Conservation (phyloP, 2,888 invertebrate genomes). For the Saturnia japonica region DNA sequence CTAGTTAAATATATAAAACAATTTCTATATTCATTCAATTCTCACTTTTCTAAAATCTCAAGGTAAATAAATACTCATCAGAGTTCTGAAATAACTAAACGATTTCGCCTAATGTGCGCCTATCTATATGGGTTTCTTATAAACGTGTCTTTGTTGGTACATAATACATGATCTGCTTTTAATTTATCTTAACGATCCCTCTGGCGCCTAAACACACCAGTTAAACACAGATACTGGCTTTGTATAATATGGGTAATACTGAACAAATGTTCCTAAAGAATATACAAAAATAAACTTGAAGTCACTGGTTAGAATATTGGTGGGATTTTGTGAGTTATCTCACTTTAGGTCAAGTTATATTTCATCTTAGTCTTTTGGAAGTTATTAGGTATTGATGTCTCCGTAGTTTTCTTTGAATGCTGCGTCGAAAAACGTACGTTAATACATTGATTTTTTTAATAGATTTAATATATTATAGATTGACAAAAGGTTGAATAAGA, state of each 20-base stretch:
- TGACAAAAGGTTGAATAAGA: too few species aligned
- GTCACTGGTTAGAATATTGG: neutral
- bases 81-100: neutral
- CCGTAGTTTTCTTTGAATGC: too few species aligned
- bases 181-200: conserved; percentile 56
- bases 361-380: neutral
- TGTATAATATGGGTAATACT: conserved; percentile 8
- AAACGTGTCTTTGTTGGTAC: conserved; percentile 15
- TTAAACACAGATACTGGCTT: conserved; percentile 16
- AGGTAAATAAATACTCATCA: neutral
- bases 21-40: too few species aligned
- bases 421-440: too few species aligned
- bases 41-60: neutral
- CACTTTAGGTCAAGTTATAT: neutral
- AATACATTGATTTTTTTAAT: too few species aligned
- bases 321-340: neutral
- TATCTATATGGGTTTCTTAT: conserved; percentile 13
- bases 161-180: conserved; percentile 51
- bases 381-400: neutral
- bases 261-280: conserved; percentile 1
- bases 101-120: conserved; percentile 1
- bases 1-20: too few species aligned
- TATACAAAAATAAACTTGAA: neutral
- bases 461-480: too few species aligned
- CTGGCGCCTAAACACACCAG: conserved; percentile 40